A percentile compares a stretch with the other conserved stretches of the same genome.
These are phyloP conservation scores for Isaurus tuberculatus DNA, from an alignment of 92 coral and sea anemone genomes.

Conservation along the genomic window DNA sequence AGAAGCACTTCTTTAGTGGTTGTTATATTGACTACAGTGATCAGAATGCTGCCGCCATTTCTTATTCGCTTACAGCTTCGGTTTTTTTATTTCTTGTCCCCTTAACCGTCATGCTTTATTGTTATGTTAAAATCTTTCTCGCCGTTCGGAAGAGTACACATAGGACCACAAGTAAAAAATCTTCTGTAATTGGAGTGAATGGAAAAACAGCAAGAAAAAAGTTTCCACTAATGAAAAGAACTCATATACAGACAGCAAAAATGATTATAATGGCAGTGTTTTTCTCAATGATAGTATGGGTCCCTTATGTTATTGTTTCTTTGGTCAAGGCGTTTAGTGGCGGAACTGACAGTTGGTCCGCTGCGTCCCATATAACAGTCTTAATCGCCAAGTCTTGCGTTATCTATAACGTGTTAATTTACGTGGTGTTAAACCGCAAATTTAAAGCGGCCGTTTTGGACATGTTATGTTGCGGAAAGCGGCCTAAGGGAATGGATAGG, in stretches of 20 bases:
- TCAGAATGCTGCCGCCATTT: constrained; percentile 77
- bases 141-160: constrained; percentile 86
- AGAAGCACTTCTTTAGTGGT: constrained; percentile 75
- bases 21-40: constrained; percentile 91
- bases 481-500: constrained; percentile 1
- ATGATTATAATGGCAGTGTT: constrained; percentile 90
- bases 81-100: constrained; percentile 78
- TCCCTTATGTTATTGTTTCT: constrained; percentile 82
- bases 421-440: constrained; percentile 90
- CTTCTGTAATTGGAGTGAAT: constrained; percentile 53
- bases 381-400: constrained; percentile 96
- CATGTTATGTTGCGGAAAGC: constrained; percentile 76
- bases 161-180: constrained; percentile 61
- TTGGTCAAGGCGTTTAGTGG: constrained; percentile 81
- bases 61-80: constrained; percentile 80
- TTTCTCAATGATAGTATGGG: constrained; percentile 92
- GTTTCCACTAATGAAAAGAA: constrained; percentile 70
- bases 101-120: constrained; percentile 74
- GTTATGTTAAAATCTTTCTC: constrained; percentile 82
- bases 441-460: constrained; percentile 85
- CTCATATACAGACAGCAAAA: constrained; percentile 93
- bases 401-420: constrained; percentile 91
- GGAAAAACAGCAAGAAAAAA: constrained; percentile 53
- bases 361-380: constrained; percentile 83
- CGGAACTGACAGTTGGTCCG: constrained; percentile 56